Conservation (phyloP, 2,113 vertebrate species). For the Pelodiscus sinensis region DNA sequence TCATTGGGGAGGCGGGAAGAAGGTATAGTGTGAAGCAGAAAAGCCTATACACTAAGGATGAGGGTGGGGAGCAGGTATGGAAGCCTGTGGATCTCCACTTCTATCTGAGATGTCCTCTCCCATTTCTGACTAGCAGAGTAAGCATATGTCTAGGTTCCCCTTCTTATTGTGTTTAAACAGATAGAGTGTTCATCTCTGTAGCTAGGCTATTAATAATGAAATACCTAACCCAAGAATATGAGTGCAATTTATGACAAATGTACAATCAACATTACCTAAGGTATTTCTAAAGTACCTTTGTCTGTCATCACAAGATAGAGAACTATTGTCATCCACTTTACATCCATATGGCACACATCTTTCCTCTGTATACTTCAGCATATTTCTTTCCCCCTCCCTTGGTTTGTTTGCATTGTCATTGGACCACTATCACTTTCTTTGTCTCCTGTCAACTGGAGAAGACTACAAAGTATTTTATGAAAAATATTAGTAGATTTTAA, state of each 20-base stretch:
- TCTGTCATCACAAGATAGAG: rapidly evolving
- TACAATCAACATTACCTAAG: not conserved
- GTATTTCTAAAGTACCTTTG: not conserved
- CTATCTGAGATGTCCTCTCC: not conserved
- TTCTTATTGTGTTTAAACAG: not conserved
- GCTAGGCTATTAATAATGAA: not conserved
- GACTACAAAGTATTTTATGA: not conserved
- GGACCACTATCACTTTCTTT: not conserved
- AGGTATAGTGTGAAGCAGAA: not conserved
- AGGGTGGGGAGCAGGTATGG: not conserved
- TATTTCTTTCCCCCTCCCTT: not conserved
- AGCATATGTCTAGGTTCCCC: not conserved
- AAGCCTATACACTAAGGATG: not conserved
- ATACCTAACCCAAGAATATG: not conserved
- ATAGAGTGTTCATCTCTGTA: too few relatives aligned
- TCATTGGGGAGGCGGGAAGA: not conserved
- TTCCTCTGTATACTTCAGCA: rapidly evolving
- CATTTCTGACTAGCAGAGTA: rapidly evolving
- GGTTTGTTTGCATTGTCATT: rapidly evolving
- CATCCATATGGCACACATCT: not conserved
- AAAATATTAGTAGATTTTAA: not conserved
- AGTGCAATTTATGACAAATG: not conserved
- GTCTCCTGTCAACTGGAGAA: not conserved
- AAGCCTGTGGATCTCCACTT: not conserved
- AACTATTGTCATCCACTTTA: not conserved